A percentile compares a stretch with the other conserved stretches of the same genome.
Conservation (phyloP, 2,888 invertebrate species). For the Hedychridium roseum region DNA sequence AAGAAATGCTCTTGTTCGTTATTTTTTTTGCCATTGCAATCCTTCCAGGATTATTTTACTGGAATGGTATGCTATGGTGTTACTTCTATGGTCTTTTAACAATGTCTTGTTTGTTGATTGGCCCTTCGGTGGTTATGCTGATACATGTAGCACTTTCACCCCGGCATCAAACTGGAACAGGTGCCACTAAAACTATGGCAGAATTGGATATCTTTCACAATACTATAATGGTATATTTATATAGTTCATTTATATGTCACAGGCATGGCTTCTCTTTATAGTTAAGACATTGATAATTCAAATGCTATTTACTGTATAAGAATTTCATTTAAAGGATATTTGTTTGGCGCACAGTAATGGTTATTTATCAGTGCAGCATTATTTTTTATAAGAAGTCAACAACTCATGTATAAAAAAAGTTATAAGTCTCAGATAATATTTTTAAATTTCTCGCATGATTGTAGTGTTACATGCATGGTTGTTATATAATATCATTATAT, state of each 20-base stretch:
- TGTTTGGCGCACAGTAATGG: too few species aligned
- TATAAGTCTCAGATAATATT: too few species aligned
- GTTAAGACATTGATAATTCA: too few species aligned
- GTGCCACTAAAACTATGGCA: conserved; percentile 70
- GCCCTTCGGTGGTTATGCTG: conserved; percentile 67
- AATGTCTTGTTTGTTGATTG: conserved; percentile 56
- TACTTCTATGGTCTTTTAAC: conserved; percentile 49
- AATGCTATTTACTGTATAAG: too few species aligned
- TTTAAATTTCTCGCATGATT: too few species aligned
- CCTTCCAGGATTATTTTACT: conserved; percentile 35
- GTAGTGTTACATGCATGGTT: too few species aligned
- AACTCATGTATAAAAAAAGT: too few species aligned
- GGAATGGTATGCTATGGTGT: conserved; percentile 47
- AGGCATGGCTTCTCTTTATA: too few species aligned
- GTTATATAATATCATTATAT: too few species aligned
- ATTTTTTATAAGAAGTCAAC: background rate
- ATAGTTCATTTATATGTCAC: background rate
- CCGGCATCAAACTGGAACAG: conserved; percentile 71
- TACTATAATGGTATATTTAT: conserved; percentile 68
- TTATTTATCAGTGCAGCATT: background rate
- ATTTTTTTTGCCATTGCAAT: conserved; percentile 23
- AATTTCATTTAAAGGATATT: too few species aligned
- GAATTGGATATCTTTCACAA: conserved; percentile 71
- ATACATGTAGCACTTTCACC: conserved; percentile 73
- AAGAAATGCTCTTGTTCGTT: conserved; percentile 24